Percentiles rank a stretch among this genome's conserved stretches.
These are phyloP conservation scores for Drosophila ananassae DNA, from an alignment of 1,140 invertebrate species.

Conservation along the genomic window DNA sequence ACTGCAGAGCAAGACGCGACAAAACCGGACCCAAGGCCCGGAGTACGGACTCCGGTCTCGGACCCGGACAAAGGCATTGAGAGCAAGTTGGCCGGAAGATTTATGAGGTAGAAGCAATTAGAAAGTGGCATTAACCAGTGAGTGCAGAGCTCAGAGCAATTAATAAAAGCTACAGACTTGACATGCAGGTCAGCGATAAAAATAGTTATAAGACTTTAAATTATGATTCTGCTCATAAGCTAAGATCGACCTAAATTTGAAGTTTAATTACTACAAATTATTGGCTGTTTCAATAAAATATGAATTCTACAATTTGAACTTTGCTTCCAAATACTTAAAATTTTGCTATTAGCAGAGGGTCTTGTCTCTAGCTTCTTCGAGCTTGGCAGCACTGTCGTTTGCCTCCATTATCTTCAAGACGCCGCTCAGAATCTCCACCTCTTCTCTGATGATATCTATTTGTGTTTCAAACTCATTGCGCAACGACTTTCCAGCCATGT, in stretches of 20 bases:
- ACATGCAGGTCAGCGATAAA: not conserved
- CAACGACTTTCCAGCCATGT: not conserved
- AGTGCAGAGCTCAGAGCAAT: slow-evolving; percentile 55
- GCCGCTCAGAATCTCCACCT: slow-evolving; percentile 66
- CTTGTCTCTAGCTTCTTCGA: not conserved
- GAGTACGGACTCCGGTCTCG: not conserved
- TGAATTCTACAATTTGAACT: not conserved
- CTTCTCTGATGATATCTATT: slow-evolving; percentile 72
- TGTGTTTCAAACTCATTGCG: slow-evolving; percentile 37
- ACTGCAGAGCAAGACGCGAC: slow-evolving; percentile 56
- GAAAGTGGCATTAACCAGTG: slow-evolving; percentile 76
- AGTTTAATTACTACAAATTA: not conserved
- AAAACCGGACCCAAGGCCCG: slow-evolving; percentile 10
- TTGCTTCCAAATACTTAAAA: not conserved
- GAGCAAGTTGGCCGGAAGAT: slow-evolving; percentile 48
- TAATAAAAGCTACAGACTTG: slow-evolving; percentile 52
- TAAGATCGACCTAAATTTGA: not conserved
- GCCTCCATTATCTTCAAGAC: slow-evolving; percentile 50
- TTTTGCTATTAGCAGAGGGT: slow-evolving; percentile 27
- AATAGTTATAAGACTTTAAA: not conserved
- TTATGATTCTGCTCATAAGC: not conserved
- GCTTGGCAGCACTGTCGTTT: not conserved
- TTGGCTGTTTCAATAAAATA: not conserved
- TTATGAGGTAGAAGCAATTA: slow-evolving; percentile 81
- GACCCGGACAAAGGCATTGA: slow-evolving; percentile 5